These are phyloP conservation scores for Amyelois transitella DNA, from an alignment of 1,140 invertebrate genomes.

Conservation along the genomic window DNA sequence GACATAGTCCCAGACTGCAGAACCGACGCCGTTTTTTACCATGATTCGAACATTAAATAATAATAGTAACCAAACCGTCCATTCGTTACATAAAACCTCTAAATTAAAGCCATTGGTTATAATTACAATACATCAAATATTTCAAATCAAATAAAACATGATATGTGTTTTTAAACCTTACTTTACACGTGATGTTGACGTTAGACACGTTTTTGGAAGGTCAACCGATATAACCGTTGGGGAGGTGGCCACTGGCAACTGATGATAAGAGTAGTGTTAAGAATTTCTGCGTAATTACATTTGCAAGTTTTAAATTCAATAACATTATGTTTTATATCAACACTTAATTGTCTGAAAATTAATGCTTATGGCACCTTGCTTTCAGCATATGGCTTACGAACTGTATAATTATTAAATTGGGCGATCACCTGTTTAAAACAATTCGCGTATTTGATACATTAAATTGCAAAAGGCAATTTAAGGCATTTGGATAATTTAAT, in stretches of 20 bases:
- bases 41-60: conserved; percentile 20
- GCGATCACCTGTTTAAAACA: too few relatives aligned
- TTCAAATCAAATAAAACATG: conserved; percentile 3
- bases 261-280: neutral
- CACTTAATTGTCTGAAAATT: too few relatives aligned
- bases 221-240: neutral
- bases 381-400: too few relatives aligned
- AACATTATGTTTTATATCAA: too few relatives aligned
- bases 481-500: too few relatives aligned
- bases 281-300: neutral
- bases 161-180: neutral
- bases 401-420: too few relatives aligned
- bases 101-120: neutral
- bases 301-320: neutral
- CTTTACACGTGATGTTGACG: neutral
- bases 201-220: neutral
- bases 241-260: neutral
- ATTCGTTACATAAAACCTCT: neutral
- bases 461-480: too few relatives aligned
- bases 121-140: conserved; percentile 19
- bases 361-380: too few relatives aligned
- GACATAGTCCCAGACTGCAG: conserved; percentile 61
- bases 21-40: conserved; percentile 34
- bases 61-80: neutral
- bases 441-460: too few relatives aligned